Conservation (phyloP, 1,140 invertebrate species). For the Tetragonula clypearis region DNA sequence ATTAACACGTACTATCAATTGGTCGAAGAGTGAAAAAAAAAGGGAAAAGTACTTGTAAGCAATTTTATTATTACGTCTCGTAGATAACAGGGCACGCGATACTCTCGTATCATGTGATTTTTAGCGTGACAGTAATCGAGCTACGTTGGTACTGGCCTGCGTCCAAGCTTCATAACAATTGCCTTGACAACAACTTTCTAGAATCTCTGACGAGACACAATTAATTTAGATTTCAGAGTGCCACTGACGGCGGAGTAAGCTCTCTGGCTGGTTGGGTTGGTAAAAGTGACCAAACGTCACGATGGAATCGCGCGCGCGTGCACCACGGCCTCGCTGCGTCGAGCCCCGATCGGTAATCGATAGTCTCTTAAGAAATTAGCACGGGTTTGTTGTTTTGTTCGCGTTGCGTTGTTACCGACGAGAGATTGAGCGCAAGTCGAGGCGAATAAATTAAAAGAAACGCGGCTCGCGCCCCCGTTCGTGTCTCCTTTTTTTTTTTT, state of each 20-base stretch:
- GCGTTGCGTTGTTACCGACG: neutral
- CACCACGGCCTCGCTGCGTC: neutral
- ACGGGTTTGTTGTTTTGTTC: conserved; percentile 34
- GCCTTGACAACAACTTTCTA: conserved; percentile 65
- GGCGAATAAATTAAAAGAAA: conserved; percentile 12
- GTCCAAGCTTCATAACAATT: conserved; percentile 62
- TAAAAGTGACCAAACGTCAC: conserved; percentile 41
- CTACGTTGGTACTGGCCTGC: conserved; percentile 46
- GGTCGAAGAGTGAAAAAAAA: neutral
- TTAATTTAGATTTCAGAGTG: conserved; percentile 57
- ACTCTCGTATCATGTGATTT: neutral
- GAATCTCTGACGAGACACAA: conserved; percentile 41
- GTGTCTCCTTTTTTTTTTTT: neutral
- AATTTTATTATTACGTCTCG: conserved; percentile 1
- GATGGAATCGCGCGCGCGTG: conserved; percentile 34
- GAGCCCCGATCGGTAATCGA: conserved; percentile 41
- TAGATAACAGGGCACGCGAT: conserved; percentile 16
- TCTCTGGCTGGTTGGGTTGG: neutral
- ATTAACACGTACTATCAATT: neutral
- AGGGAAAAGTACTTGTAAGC: neutral
- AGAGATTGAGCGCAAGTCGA: neutral
- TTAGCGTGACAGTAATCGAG: conserved; percentile 5
- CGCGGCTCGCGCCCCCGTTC: no score
- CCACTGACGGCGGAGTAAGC: conserved; percentile 11
- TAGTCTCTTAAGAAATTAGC: conserved; percentile 45